Percentiles rank a stretch among this genome's conserved stretches.
Conservation (phyloP, 1,140 invertebrate genomes). For the Temnothorax longispinosus region DNA sequence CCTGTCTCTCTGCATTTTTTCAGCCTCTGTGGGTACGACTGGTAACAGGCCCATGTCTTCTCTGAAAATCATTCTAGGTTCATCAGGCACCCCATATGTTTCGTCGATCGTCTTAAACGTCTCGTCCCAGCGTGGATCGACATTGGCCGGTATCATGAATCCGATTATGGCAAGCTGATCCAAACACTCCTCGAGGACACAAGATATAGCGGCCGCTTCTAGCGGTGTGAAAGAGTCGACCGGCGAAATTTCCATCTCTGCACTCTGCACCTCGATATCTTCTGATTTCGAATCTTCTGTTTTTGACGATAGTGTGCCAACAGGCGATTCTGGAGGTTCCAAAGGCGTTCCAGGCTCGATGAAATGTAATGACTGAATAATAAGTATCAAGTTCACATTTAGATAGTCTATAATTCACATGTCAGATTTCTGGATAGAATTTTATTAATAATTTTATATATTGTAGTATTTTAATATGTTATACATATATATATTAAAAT, state of each 20-base stretch:
- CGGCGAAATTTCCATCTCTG: conserved; percentile 61
- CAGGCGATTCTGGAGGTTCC: not conserved
- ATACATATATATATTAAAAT: not conserved
- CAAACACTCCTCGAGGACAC: conserved; percentile 68
- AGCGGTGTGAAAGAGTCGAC: conserved; percentile 53
- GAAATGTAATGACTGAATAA: not conserved
- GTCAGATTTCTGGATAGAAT: not conserved
- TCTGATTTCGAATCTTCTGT: conserved; percentile 42
- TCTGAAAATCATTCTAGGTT: conserved; percentile 66
- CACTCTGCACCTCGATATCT: conserved; percentile 67
- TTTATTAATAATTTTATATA: not conserved
- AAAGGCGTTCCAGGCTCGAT: not conserved
- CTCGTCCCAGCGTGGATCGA: conserved; percentile 69
- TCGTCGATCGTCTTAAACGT: conserved; percentile 68
- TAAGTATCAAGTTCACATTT: not conserved
- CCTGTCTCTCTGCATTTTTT: conserved; percentile 79
- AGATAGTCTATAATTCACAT: not conserved
- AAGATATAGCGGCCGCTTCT: conserved; percentile 63
- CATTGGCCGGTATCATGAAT: conserved; percentile 64
- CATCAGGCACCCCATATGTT: conserved; percentile 64
- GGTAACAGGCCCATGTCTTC: conserved; percentile 67
- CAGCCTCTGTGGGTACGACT: conserved; percentile 40
- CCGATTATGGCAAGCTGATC: conserved; percentile 69
- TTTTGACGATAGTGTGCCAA: not conserved
- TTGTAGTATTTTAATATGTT: no score